Base-by-base conservation (phyloP, 1,140 invertebrate genomes). In the Monochamus saltuarius region DNA sequence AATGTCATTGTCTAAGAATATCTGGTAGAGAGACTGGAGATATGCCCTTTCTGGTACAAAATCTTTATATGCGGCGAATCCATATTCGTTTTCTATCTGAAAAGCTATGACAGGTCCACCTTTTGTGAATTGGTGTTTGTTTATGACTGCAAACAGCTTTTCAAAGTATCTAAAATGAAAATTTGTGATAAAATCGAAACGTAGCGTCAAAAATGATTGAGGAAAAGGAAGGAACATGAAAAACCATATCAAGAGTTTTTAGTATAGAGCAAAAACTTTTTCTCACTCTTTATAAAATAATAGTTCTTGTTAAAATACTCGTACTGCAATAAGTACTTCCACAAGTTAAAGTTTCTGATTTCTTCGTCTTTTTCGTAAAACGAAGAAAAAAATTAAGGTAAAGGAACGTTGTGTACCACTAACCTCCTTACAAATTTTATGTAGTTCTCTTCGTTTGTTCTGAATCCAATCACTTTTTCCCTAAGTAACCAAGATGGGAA, bases 11-110 rank as follows among this genome's bases (percentile, higher is more conserved):
- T 73, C 56, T 38, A 67, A 50, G 22, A 77, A 62, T 7, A 75
- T 59, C 8, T 77, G 56, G 66, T 77, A 76, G 2, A 85, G 61
- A 17, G 70, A 68, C 36, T 75, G 66, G 47, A 85, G 64, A 70
- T 85, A 83, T 34, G 0, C 35, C 16, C n/a, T 43, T 9, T 19
- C 22, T 4, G 53, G 53, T 8, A 14, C 34, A 14, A 56, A 55
- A 45, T 40, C 34, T 39, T 34, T 9, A 16, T 67, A 19, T 34
- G 56, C 62, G 37, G 70, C 73, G 50, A 52, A 67, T 11, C 79
- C 83, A 67, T 82, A 85, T 65, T 86, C 84, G 70, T 86, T 86
- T 70, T 86, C 84, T 56, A 86, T 58, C 68, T 70, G 69, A 34
- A 68, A 47, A 9, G 78, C 81, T 51, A 87, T 83, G 50, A 87